Conservation (phyloP, 2,888 invertebrate genomes). For the Magallana nippona region DNA sequence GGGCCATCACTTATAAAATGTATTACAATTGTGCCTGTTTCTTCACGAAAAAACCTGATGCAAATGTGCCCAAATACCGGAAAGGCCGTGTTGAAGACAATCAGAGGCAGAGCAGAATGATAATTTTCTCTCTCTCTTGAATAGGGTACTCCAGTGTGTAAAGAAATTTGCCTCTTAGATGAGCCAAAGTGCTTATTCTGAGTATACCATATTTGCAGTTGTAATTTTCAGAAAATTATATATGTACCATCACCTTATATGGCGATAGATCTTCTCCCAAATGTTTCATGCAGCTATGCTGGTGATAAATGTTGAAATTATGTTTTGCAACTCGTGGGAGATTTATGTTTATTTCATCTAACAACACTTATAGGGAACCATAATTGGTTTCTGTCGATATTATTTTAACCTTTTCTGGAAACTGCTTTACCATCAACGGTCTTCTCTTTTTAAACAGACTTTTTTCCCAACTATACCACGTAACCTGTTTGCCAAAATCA, state of each 20-base stretch:
- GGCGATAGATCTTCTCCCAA: slow-evolving; percentile 32
- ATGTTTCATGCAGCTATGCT: slow-evolving; percentile 20
- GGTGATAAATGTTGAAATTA: slow-evolving; percentile 44
- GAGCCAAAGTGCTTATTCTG: slow-evolving; percentile 44
- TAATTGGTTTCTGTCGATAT: slow-evolving; percentile 35
- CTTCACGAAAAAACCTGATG: slow-evolving; percentile 63
- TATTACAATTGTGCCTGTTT: slow-evolving; percentile 35
- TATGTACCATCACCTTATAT: slow-evolving; percentile 44
- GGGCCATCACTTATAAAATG: too few relatives aligned
- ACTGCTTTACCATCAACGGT: neutral
- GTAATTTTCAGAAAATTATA: slow-evolving; percentile 47
- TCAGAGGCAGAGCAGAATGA: slow-evolving; percentile 71
- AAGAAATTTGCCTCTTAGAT: slow-evolving; percentile 38
- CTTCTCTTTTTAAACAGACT: slow-evolving; percentile 24
- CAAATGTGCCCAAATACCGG: slow-evolving; percentile 78
- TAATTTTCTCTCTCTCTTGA: neutral
- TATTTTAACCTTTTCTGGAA: slow-evolving; percentile 14
- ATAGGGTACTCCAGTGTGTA: slow-evolving; percentile 40
- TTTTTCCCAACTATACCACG: slow-evolving; percentile 38
- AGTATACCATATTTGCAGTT: slow-evolving; percentile 42
- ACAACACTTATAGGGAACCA: slow-evolving; percentile 4
- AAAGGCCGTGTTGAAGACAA: slow-evolving; percentile 71
- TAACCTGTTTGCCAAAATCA: slow-evolving; percentile 31
- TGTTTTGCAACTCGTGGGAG: slow-evolving; percentile 39
- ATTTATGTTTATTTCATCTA: slow-evolving; percentile 35